Evolutionary conservation across 2,113 vertebrate genomes (phyloP).

Genomic region (Cryptotis parvus): DNA sequence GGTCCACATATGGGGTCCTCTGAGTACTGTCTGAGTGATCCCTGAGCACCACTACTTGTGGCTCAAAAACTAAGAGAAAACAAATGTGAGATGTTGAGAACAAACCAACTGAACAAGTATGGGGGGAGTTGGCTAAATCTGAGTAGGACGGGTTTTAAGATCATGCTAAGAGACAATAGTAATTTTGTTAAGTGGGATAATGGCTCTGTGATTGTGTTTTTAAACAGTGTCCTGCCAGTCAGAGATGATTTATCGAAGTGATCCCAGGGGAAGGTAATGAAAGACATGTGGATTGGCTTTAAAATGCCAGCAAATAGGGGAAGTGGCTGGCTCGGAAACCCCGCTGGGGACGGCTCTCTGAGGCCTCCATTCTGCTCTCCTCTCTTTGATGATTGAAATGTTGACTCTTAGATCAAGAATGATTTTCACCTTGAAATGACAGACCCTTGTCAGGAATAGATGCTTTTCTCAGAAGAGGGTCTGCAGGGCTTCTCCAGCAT

Average conservation of each 20-base stretch:
- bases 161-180: constrained; percentile 36
- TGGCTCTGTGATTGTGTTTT: constrained; percentile 22
- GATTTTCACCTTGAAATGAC: constrained; percentile 42
- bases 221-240: not conserved
- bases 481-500: constrained; percentile 4
- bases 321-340: not conserved
- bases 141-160: not conserved
- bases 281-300: constrained; percentile 19
- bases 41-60: no score
- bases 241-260: constrained; percentile 7
- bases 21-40: no score
- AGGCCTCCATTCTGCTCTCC: no score
- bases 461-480: constrained; percentile 46
- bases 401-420: constrained; percentile 44
- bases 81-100: not conserved
- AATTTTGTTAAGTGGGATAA: constrained; percentile 45
- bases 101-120: not conserved
- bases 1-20: no score
- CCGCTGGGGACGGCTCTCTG: no score
- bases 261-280: not conserved
- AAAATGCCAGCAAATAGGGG: not conserved
- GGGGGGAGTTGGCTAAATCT: not conserved
- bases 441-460: not conserved
- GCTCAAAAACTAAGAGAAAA: no score
- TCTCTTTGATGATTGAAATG: no score